Evolutionary conservation across 1,140 invertebrate species (phyloP), one percentile per base, ranked within the genome.

Genomic region (Charaxes varanes): DNA sequence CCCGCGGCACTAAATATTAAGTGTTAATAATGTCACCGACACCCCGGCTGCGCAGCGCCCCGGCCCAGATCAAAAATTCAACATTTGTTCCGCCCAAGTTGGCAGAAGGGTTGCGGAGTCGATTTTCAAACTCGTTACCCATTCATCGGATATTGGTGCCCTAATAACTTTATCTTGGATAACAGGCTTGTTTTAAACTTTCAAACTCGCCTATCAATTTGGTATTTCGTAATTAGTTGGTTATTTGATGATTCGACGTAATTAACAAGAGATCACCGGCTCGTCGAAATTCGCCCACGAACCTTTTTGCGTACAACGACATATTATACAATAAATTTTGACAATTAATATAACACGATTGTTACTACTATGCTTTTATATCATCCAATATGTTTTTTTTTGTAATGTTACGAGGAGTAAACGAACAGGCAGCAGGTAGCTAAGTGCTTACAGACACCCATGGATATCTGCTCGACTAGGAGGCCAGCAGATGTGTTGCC

Each of bases 11-110:
- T 77, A 71, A 73, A 77, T 73, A 77, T 77, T 69, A 71, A 77
- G 69, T 73, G 69, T 69, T 77, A 73, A 76, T 76, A 72, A 70
- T 70, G 68, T 62, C 63, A 55, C 50, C 56, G 55, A 59, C 57
- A 58, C 66, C 59, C 57, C 52, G 50, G 27, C 37, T 48, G 47
- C 46, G 12, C 60, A 53, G 49, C 52, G 36, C 36, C 45, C 50
- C 50, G 6, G 19, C 42, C 18, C 24, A 61, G 69, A 71, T 77
- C 67, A 77, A 77, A 77, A 73, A 77, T 77, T 72, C 68, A 72
- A 46, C 51, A 60, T 54, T 62, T 63, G 62, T 56, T 66, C 47
- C 64, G 47, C 55, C 46, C 52, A 53, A 62, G 41, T 52, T 49
- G 54, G 24, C 46, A 45, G 43, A 61, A 67, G 60, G 68, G 66